phyloP scores from a whole-genome alignment of 2,797 vertebrate species.

The Taeniopygia guttata region DNA sequence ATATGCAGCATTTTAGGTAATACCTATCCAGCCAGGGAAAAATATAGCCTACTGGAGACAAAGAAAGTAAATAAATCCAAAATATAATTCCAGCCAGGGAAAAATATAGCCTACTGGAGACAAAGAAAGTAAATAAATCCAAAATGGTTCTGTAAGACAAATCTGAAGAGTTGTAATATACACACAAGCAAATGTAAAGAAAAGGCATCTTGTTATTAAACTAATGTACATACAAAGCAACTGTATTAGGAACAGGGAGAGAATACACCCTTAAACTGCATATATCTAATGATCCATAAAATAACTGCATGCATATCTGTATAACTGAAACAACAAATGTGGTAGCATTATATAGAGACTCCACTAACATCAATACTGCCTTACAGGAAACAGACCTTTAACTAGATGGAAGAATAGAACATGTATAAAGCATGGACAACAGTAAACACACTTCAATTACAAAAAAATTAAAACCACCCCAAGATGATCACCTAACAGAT shows the following conservation, averaged over 20 bases:
- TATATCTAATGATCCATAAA: neutral
- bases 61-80: neutral
- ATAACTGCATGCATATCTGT: neutral
- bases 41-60: neutral
- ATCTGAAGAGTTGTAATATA: neutral
- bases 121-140: neutral
- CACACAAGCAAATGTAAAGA: neutral
- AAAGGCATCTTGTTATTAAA: neutral
- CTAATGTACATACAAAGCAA: neutral
- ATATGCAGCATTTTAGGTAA: neutral
- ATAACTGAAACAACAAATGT: neutral
- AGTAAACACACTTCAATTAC: neutral
- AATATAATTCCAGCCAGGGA: neutral
- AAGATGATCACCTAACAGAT: neutral
- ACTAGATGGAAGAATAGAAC: neutral
- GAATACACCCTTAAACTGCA: neutral
- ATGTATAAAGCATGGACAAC: neutral
- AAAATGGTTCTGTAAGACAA: neutral
- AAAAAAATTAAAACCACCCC: neutral
- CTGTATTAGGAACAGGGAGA: neutral
- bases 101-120: neutral
- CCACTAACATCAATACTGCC: neutral
- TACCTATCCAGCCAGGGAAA: neutral
- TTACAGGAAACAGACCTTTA: neutral
- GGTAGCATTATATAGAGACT: neutral